Evolutionary conservation across 2,888 invertebrate genomes (phyloP).

Genomic region (Hemicrepidius hirtus): DNA sequence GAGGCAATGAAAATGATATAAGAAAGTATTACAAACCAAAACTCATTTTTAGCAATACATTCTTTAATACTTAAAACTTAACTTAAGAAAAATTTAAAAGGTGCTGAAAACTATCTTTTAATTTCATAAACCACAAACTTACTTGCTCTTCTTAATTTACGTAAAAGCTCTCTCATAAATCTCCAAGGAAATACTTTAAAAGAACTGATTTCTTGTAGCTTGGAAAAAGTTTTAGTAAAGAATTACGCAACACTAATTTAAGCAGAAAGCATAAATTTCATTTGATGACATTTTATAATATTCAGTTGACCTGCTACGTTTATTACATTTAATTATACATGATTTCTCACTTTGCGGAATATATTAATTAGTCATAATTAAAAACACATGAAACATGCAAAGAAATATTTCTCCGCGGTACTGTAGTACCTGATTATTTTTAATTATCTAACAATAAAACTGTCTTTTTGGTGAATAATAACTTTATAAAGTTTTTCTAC

Average conservation of each 20-base stretch:
- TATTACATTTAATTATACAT: conserved; percentile 31
- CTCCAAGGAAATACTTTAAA: conserved; percentile 40
- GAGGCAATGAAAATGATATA: too few relatives aligned
- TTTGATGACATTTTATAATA: conserved; percentile 28
- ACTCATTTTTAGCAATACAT: too few relatives aligned
- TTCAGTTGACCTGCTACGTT: conserved; percentile 16
- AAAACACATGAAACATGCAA: conserved; percentile 23
- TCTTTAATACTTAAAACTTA: too few relatives aligned
- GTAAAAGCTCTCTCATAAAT: conserved; percentile 38
- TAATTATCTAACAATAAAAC: too few relatives aligned
- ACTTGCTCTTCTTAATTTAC: conserved; percentile 35
- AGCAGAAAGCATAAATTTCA: conserved; percentile 34
- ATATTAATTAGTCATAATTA: conserved; percentile 35
- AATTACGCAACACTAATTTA: conserved; percentile 30
- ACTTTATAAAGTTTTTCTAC: neutral
- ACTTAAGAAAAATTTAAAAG: too few relatives aligned
- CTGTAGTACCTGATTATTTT: too few relatives aligned
- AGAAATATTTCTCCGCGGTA: conserved; percentile 1
- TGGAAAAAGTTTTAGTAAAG: conserved; percentile 8
- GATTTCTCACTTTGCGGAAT: conserved; percentile 32
- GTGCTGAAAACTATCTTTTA: conserved; percentile 28
- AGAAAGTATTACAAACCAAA: too few relatives aligned
- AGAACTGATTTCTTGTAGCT: conserved; percentile 34
- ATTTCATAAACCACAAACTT: conserved; percentile 26
- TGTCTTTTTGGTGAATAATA: too few relatives aligned